phyloP scores from a whole-genome alignment of 2,888 invertebrate species.

The Nesidiocoris tenuis region DNA sequence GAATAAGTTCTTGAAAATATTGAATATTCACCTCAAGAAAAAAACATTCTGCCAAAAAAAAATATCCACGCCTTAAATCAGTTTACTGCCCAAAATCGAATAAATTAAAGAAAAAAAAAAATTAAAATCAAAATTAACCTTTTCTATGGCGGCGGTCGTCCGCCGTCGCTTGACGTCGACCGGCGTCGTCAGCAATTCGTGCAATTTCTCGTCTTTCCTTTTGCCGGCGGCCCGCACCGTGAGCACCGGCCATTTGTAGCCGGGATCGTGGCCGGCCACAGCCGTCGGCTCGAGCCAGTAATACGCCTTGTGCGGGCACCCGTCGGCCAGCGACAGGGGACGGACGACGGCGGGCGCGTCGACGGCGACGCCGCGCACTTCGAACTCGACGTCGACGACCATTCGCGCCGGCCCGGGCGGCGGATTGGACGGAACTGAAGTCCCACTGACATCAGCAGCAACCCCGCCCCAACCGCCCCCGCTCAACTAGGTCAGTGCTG shows the following conservation, averaged over 20 bases:
- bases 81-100: too few species aligned
- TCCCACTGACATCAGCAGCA: not conserved
- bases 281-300: conserved; percentile 17
- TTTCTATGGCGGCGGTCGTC: conserved; percentile 11
- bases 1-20: too few species aligned
- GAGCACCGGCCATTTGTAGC: conserved; percentile 18
- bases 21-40: too few species aligned
- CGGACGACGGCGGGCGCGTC: conserved; percentile 20
- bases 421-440: conserved; percentile 39
- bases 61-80: too few species aligned
- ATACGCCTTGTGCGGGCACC: conserved; percentile 24
- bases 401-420: conserved; percentile 23
- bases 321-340: conserved; percentile 18
- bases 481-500: not conserved
- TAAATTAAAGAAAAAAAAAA: too few species aligned
- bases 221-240: conserved; percentile 3
- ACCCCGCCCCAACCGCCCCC: not conserved
- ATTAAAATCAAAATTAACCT: not conserved
- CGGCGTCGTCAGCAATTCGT: conserved; percentile 24
- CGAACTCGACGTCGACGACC: conserved; percentile 12
- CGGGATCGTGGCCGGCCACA: not conserved
- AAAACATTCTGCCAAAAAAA: too few species aligned
- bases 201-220: conserved; percentile 31
- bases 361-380: conserved; percentile 26
- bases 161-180: conserved; percentile 29